Base-by-base conservation (phyloP, 1,140 invertebrate genomes). In the Drosophila baimaii region DNA sequence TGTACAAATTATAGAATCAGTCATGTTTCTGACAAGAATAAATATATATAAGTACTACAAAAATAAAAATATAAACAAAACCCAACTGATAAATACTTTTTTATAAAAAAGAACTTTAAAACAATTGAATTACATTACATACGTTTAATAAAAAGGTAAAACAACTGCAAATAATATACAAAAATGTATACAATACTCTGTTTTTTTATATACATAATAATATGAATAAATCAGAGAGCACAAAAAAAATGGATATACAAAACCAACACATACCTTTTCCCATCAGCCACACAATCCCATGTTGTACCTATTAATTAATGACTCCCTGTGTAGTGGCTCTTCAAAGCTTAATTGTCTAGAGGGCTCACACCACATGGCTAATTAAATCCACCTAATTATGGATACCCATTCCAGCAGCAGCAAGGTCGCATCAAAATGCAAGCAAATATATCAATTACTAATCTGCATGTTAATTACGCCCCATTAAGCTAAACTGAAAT, bases 401-500 rank as follows among this genome's bases (percentile, higher is more conserved):
- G 23, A 3, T 25, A 1, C 35, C 29, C 19, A 43, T 52, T 19
- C 49, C 49, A 1, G 17, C 17, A n/a, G n/a, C 27, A 31, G 25
- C 51, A 35, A 37, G 31, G 5, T 57, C 25, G 19, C 47, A 25
- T 54, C 44, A 41, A 25, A 71, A 41, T 10, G 55, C 65, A 58
- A 35, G 47, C 33, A 46, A 37, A 62, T 43, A n/a, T 43, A 44
- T 44, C 23, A 19, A 59, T 59, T 59, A 59, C 39, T 64, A 64
- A 64, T 64, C 56, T 23, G 25, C 64, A 37, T 57, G 51, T 39
- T 57, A 70, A 71, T 70, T 37, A 47, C 31, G 19, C 13, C 19
- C 33, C 33, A 70, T 69, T 65, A 64, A 43, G 5, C 44, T n/a
- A 13, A 71, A 57, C 65, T 27, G 7, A 47, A 71, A 65, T 69